Evolutionary conservation across 2,888 invertebrate species (phyloP).

Genomic region (Volucella inanis): DNA sequence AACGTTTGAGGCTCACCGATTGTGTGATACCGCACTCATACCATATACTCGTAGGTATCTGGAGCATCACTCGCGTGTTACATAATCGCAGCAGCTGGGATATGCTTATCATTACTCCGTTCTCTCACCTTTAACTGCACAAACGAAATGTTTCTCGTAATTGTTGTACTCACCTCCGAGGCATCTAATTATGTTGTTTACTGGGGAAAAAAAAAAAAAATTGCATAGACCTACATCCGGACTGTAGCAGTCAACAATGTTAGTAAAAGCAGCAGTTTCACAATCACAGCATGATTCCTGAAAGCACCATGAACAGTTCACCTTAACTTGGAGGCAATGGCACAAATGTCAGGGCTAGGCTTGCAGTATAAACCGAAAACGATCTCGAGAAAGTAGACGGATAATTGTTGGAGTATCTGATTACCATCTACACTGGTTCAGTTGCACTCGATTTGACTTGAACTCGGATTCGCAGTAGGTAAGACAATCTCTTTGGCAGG

Average conservation of each 20-base stretch:
- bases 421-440: constrained; percentile 67
- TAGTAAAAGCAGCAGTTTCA: constrained; percentile 43
- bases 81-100: constrained; percentile 63
- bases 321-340: constrained; percentile 26
- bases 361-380: constrained; percentile 47
- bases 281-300: constrained; percentile 69
- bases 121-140: constrained; percentile 30
- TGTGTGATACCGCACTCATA: constrained; percentile 28
- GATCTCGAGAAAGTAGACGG: constrained; percentile 62
- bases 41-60: constrained; percentile 37
- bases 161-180: constrained; percentile 68
- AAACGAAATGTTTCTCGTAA: constrained; percentile 48
- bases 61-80: constrained; percentile 71
- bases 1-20: constrained; percentile 9
- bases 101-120: constrained; percentile 22
- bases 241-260: constrained; percentile 41
- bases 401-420: constrained; percentile 69
- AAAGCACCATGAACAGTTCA: constrained; percentile 59
- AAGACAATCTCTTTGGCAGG: constrained; percentile 64
- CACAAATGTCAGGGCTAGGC: constrained; percentile 66
- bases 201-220: constrained; percentile 59
- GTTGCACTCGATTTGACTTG: constrained; percentile 72
- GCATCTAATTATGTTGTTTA: constrained; percentile 72
- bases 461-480: constrained; percentile 59
- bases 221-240: constrained; percentile 67